phyloP scores from a whole-genome alignment of 2,797 vertebrate genomes.

The Thamnophis elegans region DNA sequence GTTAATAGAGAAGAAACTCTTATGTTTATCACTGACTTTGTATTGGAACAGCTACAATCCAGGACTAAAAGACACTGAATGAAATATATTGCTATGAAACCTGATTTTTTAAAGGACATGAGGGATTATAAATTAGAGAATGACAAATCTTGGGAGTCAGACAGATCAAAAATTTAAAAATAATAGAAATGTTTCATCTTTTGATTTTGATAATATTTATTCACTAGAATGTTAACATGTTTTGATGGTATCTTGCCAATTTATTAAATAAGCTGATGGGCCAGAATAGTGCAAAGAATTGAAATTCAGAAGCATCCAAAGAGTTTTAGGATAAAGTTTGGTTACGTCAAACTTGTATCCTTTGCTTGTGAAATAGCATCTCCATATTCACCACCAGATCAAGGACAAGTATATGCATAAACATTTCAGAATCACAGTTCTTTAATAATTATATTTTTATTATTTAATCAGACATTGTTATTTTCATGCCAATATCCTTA shows the following conservation, averaged over 20 bases:
- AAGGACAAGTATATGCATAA: not conserved
- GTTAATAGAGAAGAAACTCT: not conserved
- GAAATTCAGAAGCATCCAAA: not conserved
- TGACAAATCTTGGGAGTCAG: conserved; percentile 19
- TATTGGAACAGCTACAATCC: not conserved
- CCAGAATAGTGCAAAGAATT: not conserved
- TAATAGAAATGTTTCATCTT: conserved; percentile 29
- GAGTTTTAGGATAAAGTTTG: not conserved
- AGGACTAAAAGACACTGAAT: not conserved
- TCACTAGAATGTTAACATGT: not conserved
- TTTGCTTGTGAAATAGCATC: not conserved
- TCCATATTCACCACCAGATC: not conserved
- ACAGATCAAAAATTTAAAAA: conserved; percentile 29
- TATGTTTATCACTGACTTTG: not conserved
- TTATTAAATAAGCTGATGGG: conserved; percentile 3
- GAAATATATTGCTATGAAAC: not conserved
- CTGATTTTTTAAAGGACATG: not conserved
- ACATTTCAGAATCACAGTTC: conserved; percentile 27
- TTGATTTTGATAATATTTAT: conserved; percentile 10
- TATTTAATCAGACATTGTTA: conserved; percentile 37
- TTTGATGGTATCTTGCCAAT: conserved; percentile 16
- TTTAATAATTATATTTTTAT: conserved; percentile 24
- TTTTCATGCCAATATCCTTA: not conserved
- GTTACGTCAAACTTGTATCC: rapidly evolving
- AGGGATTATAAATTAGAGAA: not conserved